Evolutionary conservation across 2,888 invertebrate species (phyloP), one percentile per base, ranked within the genome.

Genomic region (Drosophila falleni): DNA sequence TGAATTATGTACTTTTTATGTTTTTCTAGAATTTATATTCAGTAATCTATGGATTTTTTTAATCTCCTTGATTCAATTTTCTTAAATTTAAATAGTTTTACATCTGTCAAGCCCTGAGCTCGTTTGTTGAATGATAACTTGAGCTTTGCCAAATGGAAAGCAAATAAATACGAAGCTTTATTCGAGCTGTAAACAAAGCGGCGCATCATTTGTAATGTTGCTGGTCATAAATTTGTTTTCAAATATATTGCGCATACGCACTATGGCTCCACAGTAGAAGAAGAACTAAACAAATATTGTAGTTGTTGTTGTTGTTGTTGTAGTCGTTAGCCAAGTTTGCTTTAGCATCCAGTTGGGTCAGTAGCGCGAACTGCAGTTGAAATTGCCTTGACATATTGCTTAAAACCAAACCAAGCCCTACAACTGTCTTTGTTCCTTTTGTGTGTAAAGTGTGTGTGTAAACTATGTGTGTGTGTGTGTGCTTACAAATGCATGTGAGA

Each of bases 371-470:
- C 77, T 78, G 77, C 80, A 80, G 78, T 62, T 72, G 41, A 72
- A 79, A 76, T 72, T 80, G 78, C 80, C 78, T 78, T 80, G 78
- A 78, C 78, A 78, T 78, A 80, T 78, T 80, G 80, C 78, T 80
- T 76, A 66, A 69, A 76, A 61, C 37, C 70, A 54, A 79, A 73
- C 55, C 42, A 59, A 50, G 54, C 64, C 46, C 53, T 13, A 58
- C 49, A 55, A 71, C 51, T 55, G 67, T 80, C 76, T 79, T 62
- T 78, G 64, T 74, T 23, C 6, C 64, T 31, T 54, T 33, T 42
- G 19, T 56, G 60, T 53, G 16, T 19, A 13, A 37, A 19, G 33
- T 41, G 46, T n/a, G 39, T 41, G 11, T 26, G 31, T 19, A 13
- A 3, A 16, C 13, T 59, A 50, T 26, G n/a, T 2, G 5, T 35